A percentile compares a stretch with the other conserved stretches of the same genome.
Evolutionary conservation across 2,888 invertebrate genomes (phyloP).

Genomic region (Lasioglossum marginatum): DNA sequence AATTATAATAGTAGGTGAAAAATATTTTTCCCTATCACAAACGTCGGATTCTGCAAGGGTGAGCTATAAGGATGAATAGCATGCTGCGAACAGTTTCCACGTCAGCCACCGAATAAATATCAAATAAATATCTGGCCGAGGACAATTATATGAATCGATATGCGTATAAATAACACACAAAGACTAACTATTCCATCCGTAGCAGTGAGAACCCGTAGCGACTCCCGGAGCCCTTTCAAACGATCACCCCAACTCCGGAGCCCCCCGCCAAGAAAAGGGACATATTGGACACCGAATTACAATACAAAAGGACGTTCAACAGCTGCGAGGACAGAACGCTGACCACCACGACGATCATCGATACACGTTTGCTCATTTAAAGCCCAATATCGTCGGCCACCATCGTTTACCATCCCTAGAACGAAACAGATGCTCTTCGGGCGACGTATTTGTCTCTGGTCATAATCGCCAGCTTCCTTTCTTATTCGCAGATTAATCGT

Average conservation of each 20-base stretch:
- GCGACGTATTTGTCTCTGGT: conserved; percentile 23
- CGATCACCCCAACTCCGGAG: conserved; percentile 8
- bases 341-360: conserved; percentile 41
- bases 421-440: conserved; percentile 50
- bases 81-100: background rate
- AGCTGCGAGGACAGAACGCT: conserved; percentile 23
- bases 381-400: conserved; percentile 20
- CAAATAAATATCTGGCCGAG: conserved; percentile 1
- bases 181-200: conserved; percentile 13
- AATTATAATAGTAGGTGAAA: background rate
- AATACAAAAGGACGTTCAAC: conserved; percentile 26
- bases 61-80: background rate
- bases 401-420: background rate
- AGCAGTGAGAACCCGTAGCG: background rate
- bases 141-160: conserved; percentile 7
- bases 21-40: background rate
- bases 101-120: conserved; percentile 7
- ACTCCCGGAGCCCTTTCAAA: background rate
- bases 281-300: conserved; percentile 31
- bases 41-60: background rate
- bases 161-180: conserved; percentile 14
- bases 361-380: conserved; percentile 33
- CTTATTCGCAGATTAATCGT: conserved; percentile 16
- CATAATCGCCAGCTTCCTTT: conserved; percentile 43
- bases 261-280: conserved; percentile 22